These are phyloP conservation scores for Aspidapion aeneum DNA, from an alignment of 2,888 invertebrate genomes.

Conservation along the genomic window DNA sequence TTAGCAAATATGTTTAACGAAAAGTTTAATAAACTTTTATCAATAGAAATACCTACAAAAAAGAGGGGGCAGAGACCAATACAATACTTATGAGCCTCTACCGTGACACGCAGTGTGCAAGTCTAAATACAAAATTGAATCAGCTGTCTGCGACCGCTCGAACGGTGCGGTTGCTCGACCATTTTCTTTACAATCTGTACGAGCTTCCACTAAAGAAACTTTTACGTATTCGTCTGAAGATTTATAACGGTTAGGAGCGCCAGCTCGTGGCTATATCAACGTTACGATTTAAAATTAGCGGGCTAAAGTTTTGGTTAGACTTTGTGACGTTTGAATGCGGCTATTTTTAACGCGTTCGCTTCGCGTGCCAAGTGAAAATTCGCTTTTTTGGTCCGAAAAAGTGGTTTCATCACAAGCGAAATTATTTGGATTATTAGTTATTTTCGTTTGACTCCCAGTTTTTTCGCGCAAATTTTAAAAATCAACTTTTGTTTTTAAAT, in stretches of 20 bases:
- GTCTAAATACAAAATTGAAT: neutral
- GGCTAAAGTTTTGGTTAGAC: neutral
- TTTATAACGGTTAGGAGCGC: neutral
- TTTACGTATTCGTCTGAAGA: too few species aligned
- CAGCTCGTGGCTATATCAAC: neutral
- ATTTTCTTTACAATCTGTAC: neutral
- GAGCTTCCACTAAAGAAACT: too few species aligned
- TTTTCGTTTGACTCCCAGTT: too few species aligned
- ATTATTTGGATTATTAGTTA: too few species aligned
- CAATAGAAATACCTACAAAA: neutral
- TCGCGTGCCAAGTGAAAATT: neutral
- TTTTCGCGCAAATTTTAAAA: too few species aligned
- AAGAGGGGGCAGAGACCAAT: neutral
- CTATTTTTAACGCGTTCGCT: neutral
- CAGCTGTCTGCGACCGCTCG: neutral
- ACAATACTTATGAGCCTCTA: neutral
- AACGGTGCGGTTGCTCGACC: neutral
- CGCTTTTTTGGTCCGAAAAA: neutral
- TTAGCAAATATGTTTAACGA: too few species aligned
- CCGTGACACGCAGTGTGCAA: neutral
- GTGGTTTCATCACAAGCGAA: too few species aligned
- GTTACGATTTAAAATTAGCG: neutral
- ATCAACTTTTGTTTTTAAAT: too few species aligned
- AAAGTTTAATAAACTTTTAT: neutral
- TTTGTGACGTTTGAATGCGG: neutral